These are phyloP conservation scores for Auanema sp. DNA, from an alignment of 2,888 invertebrate species.

Conservation along the genomic window DNA sequence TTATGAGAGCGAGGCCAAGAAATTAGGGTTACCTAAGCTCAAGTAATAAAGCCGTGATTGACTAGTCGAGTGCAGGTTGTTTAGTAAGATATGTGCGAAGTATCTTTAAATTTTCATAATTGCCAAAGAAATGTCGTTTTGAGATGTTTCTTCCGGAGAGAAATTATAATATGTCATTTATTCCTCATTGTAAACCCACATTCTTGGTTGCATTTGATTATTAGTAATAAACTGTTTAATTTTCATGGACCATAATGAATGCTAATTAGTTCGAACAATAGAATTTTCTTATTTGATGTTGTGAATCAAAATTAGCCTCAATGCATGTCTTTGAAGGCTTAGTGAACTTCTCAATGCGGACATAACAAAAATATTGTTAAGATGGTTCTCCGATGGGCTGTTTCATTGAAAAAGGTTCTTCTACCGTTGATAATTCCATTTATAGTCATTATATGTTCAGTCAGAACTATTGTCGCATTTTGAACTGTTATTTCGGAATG, in stretches of 20 bases:
- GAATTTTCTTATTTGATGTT: too few relatives aligned
- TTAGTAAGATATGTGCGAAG: conserved; percentile 10
- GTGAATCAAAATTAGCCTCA: too few relatives aligned
- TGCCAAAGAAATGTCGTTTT: too few relatives aligned
- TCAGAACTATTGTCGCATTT: neutral
- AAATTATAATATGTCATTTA: too few relatives aligned
- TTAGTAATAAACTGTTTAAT: conserved; percentile 2
- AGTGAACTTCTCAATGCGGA: neutral
- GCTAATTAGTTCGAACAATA: neutral
- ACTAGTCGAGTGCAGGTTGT: conserved; percentile 29
- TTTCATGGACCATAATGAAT: neutral
- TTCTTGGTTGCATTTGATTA: neutral
- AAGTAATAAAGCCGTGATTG: conserved; percentile 9
- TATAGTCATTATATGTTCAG: neutral
- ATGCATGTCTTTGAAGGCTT: neutral
- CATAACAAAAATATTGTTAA: neutral
- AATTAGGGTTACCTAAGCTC: conserved; percentile 28
- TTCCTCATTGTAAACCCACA: neutral
- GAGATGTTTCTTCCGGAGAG: too few relatives aligned
- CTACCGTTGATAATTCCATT: conserved; percentile 1
- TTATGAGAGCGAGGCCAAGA: conserved; percentile 84
- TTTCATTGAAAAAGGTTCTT: neutral
- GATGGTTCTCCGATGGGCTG: too few relatives aligned
- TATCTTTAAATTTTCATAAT: too few relatives aligned
- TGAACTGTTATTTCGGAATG: conserved; percentile 11